Evolutionary conservation across 2,797 vertebrate species (phyloP).

Genomic region (Podarcis siculus): DNA sequence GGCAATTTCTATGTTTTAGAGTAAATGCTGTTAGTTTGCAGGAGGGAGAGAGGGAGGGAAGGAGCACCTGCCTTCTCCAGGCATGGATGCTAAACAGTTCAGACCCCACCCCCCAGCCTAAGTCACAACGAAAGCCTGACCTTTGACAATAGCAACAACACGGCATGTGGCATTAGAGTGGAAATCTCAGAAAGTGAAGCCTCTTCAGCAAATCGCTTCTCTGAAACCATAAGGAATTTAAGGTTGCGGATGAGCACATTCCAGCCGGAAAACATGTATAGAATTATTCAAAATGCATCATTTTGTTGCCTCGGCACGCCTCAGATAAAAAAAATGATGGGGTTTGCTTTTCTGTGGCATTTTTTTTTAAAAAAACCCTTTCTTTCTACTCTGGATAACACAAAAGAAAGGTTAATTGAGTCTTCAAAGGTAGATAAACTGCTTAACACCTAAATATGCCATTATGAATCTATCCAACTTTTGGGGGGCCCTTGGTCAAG

Average conservation of each 20-base stretch:
- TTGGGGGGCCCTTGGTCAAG: no score
- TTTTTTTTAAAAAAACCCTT: neutral
- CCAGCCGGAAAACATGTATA: slow-evolving; percentile 38
- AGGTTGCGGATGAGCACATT: slow-evolving; percentile 1
- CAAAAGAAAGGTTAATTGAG: neutral
- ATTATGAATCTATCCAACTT: no score
- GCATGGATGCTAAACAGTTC: slow-evolving; percentile 1
- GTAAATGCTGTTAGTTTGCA: neutral
- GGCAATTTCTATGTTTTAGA: neutral
- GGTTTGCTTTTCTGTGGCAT: neutral
- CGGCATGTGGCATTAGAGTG: slow-evolving; percentile 32
- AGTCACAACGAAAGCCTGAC: slow-evolving; percentile 34
- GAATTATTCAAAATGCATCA: slow-evolving; percentile 25
- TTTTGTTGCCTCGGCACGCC: neutral
- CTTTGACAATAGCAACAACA: slow-evolving; percentile 33
- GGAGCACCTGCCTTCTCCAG: neutral
- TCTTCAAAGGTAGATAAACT: neutral
- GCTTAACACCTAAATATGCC: neutral
- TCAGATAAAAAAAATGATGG: neutral
- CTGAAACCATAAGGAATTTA: slow-evolving; percentile 20
- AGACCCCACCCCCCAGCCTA: neutral
- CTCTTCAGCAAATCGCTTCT: slow-evolving; percentile 60
- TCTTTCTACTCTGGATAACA: neutral
- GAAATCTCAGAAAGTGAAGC: slow-evolving; percentile 43
- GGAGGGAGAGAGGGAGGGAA: slow-evolving; percentile 9